Percentiles rank a stretch among this genome's conserved stretches.
phyloP scores from a whole-genome alignment of 2,888 invertebrate genomes.

The Stegana nigrithorax region DNA sequence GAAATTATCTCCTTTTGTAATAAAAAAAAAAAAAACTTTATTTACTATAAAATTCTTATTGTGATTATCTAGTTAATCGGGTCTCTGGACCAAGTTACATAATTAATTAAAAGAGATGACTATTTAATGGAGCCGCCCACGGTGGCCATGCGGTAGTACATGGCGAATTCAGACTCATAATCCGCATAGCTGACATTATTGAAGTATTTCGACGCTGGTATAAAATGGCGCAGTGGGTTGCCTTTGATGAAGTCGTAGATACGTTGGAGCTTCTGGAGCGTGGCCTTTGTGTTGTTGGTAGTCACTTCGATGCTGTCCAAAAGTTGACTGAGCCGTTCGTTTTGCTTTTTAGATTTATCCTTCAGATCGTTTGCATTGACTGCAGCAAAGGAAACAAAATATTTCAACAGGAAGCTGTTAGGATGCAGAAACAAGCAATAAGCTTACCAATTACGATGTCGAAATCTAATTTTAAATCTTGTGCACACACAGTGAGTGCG shows the following conservation, averaged over 20 bases:
- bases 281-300: constrained; percentile 50
- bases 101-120: background rate
- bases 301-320: constrained; percentile 61
- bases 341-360: constrained; percentile 51
- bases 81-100: background rate
- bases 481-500: constrained; percentile 52
- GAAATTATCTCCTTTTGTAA: background rate
- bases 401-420: constrained; percentile 30
- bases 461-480: constrained; percentile 63
- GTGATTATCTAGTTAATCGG: constrained; percentile 6
- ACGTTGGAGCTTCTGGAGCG: constrained; percentile 51
- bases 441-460: constrained; percentile 61
- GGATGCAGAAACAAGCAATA: constrained; percentile 16
- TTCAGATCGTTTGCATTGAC: constrained; percentile 57
- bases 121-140: constrained; percentile 51
- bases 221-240: constrained; percentile 62
- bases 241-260: constrained; percentile 58
- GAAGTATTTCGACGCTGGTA: constrained; percentile 54
- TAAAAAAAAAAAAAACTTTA: background rate
- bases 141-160: constrained; percentile 69
- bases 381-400: constrained; percentile 25
- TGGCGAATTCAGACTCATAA: constrained; percentile 64
- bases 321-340: constrained; percentile 59
- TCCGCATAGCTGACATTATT: constrained; percentile 62
- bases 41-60: background rate